Conservation (phyloP, 1,140 invertebrate species). For the Ceratosolen solmsi region DNA sequence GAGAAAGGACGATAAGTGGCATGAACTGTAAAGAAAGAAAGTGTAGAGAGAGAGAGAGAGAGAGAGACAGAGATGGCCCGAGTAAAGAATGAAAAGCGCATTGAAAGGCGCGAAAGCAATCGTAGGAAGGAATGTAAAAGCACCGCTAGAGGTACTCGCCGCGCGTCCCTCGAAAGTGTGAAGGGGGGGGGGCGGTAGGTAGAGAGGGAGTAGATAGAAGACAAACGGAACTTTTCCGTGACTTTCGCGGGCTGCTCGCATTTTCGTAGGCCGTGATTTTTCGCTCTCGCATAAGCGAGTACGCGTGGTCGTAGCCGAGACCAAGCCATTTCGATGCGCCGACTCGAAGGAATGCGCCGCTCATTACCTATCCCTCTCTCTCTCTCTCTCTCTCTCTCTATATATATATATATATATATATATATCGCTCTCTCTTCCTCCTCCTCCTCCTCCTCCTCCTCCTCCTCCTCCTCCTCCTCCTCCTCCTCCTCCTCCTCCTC, state of each 20-base stretch:
- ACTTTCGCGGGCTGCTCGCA: not conserved
- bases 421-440: too few relatives aligned
- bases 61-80: too few relatives aligned
- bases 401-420: too few relatives aligned
- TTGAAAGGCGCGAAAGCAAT: slow-evolving; percentile 3
- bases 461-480: too few relatives aligned
- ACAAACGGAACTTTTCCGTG: slow-evolving; percentile 29
- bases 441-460: not conserved
- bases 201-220: too few relatives aligned
- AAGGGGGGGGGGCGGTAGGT: not conserved
- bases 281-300: not conserved
- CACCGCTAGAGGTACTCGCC: slow-evolving; percentile 18
- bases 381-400: too few relatives aligned
- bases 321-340: not conserved
- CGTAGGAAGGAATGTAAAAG: slow-evolving; percentile 27
- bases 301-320: too few relatives aligned
- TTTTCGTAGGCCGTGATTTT: slow-evolving; percentile 18
- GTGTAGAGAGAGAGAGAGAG: not conserved
- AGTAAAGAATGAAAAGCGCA: not conserved
- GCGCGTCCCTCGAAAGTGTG: not conserved
- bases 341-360: not conserved
- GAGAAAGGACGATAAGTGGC: not conserved
- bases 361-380: not conserved
- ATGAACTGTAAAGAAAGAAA: too few relatives aligned
- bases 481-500: not conserved